Evolutionary conservation across 2,113 vertebrate genomes (phyloP), one percentile per base, ranked within the genome.

Genomic region (Chlamydotis undulata): DNA sequence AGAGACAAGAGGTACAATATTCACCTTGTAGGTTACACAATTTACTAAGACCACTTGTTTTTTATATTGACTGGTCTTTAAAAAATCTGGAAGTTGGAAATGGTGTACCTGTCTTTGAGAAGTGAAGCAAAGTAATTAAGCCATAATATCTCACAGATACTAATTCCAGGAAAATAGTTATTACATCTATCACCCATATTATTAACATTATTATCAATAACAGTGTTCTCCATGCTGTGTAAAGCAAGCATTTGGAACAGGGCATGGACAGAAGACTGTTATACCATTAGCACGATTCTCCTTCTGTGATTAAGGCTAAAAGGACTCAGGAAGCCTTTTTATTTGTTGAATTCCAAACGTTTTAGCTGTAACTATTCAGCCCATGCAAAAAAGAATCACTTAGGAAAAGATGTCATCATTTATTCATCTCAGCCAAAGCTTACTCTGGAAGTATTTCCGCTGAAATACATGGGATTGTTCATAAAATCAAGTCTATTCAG

Each of bases 41-140:
- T 89, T 97, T 71, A 56, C 74, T 67, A 47, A 74, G 75, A 83
- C 24, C 29, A 52, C 17, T 94, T 90, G 45, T 6, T 93, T 95
- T 92, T 92, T 37, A 60, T 61, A 64, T 26, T 63, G 56, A 60
- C 43, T 31, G n/a, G 61, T 41, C 61, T 85, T 91, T 39, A 57
- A 93, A 77, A 89, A 94, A 59, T 25, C 29, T 22, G 4, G 71
- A 77, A 45, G 35, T 22, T 93, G 71, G 50, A 92, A 81, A 70
- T 37, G 65, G 18, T 5, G 3, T 52, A 39, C 43, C 22, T 83
- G 25, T 71, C 61, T 56, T 49, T 39, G 45, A 93, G 90, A 84
- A 23, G 45, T 10, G 60, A 94, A 94, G 53, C 28, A 56, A 91
- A 83, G 70, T 25, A 68, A 89, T 47, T 39, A 60, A 89, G 73